phyloP scores from a whole-genome alignment of 2,797 vertebrate genomes.

The Geotrypetes seraphini region DNA sequence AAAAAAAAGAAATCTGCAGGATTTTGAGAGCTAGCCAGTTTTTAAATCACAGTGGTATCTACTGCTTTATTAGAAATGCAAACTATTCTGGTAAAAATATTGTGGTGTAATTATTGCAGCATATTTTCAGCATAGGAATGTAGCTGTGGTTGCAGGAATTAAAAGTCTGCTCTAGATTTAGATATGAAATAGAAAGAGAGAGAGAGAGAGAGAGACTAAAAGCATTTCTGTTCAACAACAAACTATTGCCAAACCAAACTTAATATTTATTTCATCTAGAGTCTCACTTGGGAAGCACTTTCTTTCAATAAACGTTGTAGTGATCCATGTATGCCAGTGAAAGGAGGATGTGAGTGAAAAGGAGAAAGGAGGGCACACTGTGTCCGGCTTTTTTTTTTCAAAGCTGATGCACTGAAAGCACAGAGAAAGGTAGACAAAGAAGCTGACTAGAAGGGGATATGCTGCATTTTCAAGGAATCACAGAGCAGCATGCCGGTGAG shows the following conservation, averaged over 20 bases:
- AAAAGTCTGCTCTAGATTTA: conserved; percentile 41
- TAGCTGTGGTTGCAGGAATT: conserved; percentile 28
- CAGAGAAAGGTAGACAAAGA: conserved; percentile 7
- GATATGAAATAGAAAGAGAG: too few relatives aligned
- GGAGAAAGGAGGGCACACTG: too few relatives aligned
- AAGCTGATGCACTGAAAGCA: too few relatives aligned
- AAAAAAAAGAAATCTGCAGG: conserved; percentile 23
- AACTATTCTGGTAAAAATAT: conserved; percentile 20
- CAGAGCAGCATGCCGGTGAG: too few relatives aligned
- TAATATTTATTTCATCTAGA: conserved; percentile 15
- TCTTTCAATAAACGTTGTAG: conserved; percentile 2
- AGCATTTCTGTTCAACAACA: conserved; percentile 11
- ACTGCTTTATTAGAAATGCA: too few relatives aligned
- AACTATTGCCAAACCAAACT: conserved; percentile 34
- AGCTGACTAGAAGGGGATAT: too few relatives aligned
- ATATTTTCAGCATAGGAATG: conserved; percentile 34
- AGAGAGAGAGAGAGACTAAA: conserved; percentile 19
- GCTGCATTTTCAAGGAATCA: too few relatives aligned
- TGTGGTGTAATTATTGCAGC: conserved; percentile 20
- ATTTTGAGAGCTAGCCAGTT: conserved; percentile 31
- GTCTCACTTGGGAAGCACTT: conserved; percentile 7
- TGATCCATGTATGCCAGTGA: background rate
- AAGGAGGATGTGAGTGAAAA: too few relatives aligned
- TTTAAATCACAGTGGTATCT: conserved; percentile 25
- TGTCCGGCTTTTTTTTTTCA: too few relatives aligned